phyloP scores from a whole-genome alignment of 1,140 invertebrate genomes.

The Manduca sexta region DNA sequence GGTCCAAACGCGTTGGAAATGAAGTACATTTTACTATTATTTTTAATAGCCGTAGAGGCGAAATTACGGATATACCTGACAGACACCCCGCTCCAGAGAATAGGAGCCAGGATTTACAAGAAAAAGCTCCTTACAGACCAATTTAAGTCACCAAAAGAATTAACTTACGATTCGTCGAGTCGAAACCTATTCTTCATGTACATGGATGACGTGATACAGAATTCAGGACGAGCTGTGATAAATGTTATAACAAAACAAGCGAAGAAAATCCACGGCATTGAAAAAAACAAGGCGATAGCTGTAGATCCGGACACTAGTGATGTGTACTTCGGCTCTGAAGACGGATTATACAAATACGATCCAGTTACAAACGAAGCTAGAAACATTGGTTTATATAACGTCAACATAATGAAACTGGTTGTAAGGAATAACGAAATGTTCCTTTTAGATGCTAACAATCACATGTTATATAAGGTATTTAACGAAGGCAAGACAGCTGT shows the following conservation, averaged over 20 bases:
- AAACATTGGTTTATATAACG: constrained; percentile 53
- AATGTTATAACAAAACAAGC: constrained; percentile 51
- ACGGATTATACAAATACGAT: constrained; percentile 59
- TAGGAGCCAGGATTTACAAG: constrained; percentile 50
- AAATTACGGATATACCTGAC: constrained; percentile 41
- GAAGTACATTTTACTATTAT: constrained; percentile 3
- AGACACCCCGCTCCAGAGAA: constrained; percentile 41
- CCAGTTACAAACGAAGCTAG: constrained; percentile 35
- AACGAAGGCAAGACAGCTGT: constrained; percentile 26
- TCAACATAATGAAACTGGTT: constrained; percentile 55
- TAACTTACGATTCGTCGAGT: constrained; percentile 53
- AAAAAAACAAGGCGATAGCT: constrained; percentile 52
- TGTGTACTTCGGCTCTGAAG: constrained; percentile 58
- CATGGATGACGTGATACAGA: constrained; percentile 56
- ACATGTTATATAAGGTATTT: constrained; percentile 51
- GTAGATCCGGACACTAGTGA: constrained; percentile 50
- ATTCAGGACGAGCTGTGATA: constrained; percentile 52
- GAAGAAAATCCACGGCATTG: constrained; percentile 49
- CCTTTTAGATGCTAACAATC: constrained; percentile 53
- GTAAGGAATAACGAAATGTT: constrained; percentile 57
- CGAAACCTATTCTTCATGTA: constrained; percentile 62
- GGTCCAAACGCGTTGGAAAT: background rate
- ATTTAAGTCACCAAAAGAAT: constrained; percentile 43
- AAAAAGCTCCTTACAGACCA: constrained; percentile 44
- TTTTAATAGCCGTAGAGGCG: constrained; percentile 17